A percentile compares a stretch with the other conserved stretches of the same genome.
These are phyloP conservation scores for Hoplodrina ambigua DNA, from an alignment of 2,888 invertebrate species.

Conservation along the genomic window DNA sequence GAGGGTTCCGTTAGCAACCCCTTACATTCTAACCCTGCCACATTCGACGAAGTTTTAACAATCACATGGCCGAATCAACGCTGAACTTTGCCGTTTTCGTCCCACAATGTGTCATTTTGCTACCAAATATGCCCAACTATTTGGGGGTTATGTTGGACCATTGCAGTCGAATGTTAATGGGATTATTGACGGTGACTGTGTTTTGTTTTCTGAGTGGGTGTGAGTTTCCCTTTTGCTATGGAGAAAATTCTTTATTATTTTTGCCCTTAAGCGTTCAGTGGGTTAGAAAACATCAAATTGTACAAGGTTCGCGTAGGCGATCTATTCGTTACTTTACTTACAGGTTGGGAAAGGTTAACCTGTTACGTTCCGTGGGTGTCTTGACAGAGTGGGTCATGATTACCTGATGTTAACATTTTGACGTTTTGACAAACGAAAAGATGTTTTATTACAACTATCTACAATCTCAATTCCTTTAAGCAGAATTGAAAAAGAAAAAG, in stretches of 20 bases:
- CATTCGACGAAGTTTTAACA: conserved; percentile 79
- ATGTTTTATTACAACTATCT: too few relatives aligned
- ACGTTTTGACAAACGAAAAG: too few relatives aligned
- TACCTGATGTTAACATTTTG: too few relatives aligned
- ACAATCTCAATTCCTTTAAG: background rate
- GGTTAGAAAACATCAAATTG: too few relatives aligned
- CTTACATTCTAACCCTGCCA: conserved; percentile 36
- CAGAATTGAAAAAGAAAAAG: too few relatives aligned
- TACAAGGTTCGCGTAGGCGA: too few relatives aligned
- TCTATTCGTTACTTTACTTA: background rate
- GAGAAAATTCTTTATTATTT: background rate
- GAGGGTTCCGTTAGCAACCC: conserved; percentile 15
- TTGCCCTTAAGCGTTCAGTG: background rate
- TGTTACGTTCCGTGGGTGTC: background rate
- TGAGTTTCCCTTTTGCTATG: background rate
- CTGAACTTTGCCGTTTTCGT: conserved; percentile 73
- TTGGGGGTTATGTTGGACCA: conserved; percentile 37
- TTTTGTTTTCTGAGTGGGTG: conserved; percentile 30
- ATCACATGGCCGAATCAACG: conserved; percentile 68
- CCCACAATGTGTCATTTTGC: conserved; percentile 73
- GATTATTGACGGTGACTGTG: conserved; percentile 27
- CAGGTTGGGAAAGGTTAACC: background rate
- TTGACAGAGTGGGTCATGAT: too few relatives aligned
- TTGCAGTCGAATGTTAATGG: conserved; percentile 40
- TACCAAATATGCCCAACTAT: conserved; percentile 69